phyloP scores from a whole-genome alignment of 2,113 vertebrate genomes.

The Rhizomys pruinosus region DNA sequence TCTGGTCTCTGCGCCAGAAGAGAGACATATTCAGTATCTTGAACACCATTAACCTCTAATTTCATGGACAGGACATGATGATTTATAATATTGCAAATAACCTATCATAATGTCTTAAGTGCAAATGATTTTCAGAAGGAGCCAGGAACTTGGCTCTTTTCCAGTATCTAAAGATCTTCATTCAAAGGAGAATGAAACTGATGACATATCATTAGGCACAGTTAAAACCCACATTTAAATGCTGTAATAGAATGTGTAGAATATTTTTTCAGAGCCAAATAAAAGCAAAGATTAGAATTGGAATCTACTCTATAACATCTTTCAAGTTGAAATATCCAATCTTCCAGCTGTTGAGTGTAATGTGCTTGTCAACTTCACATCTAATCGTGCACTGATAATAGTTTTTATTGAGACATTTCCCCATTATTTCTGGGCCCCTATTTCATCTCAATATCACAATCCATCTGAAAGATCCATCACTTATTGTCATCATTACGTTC shows the following conservation, averaged over 20 bases:
- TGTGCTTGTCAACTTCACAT: conserved; percentile 64
- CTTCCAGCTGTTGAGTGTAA: conserved; percentile 65
- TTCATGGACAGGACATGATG: conserved; percentile 51
- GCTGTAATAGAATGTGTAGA: conserved; percentile 50
- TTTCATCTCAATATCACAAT: conserved; percentile 57
- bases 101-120: conserved; percentile 53
- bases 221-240: conserved; percentile 68
- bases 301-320: conserved; percentile 48
- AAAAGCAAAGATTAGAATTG: conserved; percentile 45
- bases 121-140: conserved; percentile 54
- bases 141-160: conserved; percentile 54
- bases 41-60: conserved; percentile 42
- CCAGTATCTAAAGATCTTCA: conserved; percentile 43
- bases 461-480: conserved; percentile 44
- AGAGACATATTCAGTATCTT: not conserved
- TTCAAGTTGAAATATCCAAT: conserved; percentile 50
- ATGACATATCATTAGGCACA: conserved; percentile 61
- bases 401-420: conserved; percentile 66
- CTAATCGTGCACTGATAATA: conserved; percentile 63
- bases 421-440: conserved; percentile 39
- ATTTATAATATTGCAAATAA: conserved; percentile 44
- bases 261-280: conserved; percentile 58
- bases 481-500: conserved; percentile 41
- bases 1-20: conserved; percentile 4
- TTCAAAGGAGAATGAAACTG: conserved; percentile 32